These are phyloP conservation scores for Laspeyria flexula DNA, from an alignment of 2,888 invertebrate genomes.

Conservation along the genomic window DNA sequence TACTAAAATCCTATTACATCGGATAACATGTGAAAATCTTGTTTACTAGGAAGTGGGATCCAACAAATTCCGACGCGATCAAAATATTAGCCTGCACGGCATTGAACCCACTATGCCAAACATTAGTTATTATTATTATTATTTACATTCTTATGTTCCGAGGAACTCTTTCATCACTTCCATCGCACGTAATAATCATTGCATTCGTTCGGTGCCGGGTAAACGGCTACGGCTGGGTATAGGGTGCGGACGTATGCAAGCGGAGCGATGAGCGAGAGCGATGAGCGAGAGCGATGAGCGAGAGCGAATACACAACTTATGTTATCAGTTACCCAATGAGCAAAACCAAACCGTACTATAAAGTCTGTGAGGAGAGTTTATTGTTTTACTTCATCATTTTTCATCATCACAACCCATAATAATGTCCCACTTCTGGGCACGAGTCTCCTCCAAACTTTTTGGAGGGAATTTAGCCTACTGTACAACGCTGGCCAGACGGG, in stretches of 20 bases:
- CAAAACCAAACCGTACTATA: no score
- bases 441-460: no score
- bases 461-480: no score
- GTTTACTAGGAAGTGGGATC: neutral
- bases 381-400: no score
- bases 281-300: slow-evolving; percentile 6
- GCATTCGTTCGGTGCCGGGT: slow-evolving; percentile 31
- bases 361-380: no score
- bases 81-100: slow-evolving; percentile 32
- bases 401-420: no score
- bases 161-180: slow-evolving; percentile 39
- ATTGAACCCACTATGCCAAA: slow-evolving; percentile 18
- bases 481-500: no score
- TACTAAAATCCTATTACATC: neutral
- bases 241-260: neutral
- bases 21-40: slow-evolving; percentile 5
- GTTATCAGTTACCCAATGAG: no score
- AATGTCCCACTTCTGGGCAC: no score
- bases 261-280: slow-evolving; percentile 9
- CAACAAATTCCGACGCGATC: slow-evolving; percentile 23
- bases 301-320: slow-evolving; percentile 1
- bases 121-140: no score
- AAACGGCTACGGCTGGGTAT: slow-evolving; percentile 19
- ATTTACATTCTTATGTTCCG: slow-evolving; percentile 43
- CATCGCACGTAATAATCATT: slow-evolving; percentile 47